phyloP scores from a whole-genome alignment of 2,888 invertebrate genomes.

The Eubasilissa splendida region DNA sequence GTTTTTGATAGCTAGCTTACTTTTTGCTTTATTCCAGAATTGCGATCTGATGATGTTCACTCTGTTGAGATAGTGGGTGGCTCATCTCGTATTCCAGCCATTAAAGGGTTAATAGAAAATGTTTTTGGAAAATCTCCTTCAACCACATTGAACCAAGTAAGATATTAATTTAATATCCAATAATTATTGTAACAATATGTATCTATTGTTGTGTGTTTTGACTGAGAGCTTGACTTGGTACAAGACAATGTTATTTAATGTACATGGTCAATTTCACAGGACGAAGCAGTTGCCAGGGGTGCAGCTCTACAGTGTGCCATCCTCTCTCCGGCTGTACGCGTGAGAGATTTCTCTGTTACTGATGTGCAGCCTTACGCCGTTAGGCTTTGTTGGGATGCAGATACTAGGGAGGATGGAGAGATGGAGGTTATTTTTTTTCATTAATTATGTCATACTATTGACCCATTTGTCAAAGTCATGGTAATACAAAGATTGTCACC shows the following conservation, averaged over 20 bases:
- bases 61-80: slow-evolving; percentile 98
- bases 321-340: slow-evolving; percentile 96
- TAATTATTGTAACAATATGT: not conserved
- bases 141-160: slow-evolving; percentile 93
- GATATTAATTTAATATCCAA: not conserved
- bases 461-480: too few relatives aligned
- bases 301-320: slow-evolving; percentile 98
- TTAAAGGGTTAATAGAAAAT: slow-evolving; percentile 91
- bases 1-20: too few relatives aligned
- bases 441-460: not conserved
- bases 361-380: slow-evolving; percentile 95
- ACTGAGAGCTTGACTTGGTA: too few relatives aligned
- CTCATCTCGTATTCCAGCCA: slow-evolving; percentile 92
- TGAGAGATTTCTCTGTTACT: slow-evolving; percentile 94
- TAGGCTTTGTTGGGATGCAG: slow-evolving; percentile 86
- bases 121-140: slow-evolving; percentile 89
- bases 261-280: slow-evolving; percentile 65
- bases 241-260: not conserved
- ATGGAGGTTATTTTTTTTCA: slow-evolving; percentile 76
- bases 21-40: slow-evolving; percentile 70
- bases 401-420: slow-evolving; percentile 79
- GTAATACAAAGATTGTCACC: too few relatives aligned
- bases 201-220: too few relatives aligned
- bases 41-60: slow-evolving; percentile 89
- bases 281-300: slow-evolving; percentile 97